Evolutionary conservation across 2,797 vertebrate genomes (phyloP).

Genomic region (Aselliscus stoliczkanus): DNA sequence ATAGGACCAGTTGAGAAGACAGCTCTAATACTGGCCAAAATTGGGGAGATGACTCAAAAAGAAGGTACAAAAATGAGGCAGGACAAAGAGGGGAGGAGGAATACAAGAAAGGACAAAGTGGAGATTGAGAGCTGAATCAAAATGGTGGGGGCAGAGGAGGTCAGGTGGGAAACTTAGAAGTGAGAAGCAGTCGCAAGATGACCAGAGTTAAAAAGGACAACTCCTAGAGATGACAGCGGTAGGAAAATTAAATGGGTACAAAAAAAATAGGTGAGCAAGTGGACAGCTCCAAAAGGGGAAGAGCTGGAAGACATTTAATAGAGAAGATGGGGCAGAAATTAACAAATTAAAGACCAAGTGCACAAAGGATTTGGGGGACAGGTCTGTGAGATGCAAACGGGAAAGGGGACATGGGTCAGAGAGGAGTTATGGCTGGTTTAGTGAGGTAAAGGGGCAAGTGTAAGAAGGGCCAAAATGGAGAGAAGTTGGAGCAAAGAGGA

Average conservation of each 20-base stretch:
- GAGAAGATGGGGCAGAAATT: background rate
- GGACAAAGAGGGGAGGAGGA: background rate
- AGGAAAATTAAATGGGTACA: background rate
- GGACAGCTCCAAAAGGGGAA: conserved; percentile 56
- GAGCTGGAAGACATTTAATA: background rate
- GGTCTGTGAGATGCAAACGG: background rate
- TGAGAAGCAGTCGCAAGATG: background rate
- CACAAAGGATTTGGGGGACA: background rate
- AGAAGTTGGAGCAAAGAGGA: background rate
- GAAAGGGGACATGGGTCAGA: background rate
- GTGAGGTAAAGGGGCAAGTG: background rate
- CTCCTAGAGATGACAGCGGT: background rate
- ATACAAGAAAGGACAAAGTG: background rate
- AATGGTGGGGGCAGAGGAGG: background rate
- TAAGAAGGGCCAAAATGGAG: background rate
- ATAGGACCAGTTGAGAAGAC: background rate
- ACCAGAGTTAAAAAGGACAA: background rate
- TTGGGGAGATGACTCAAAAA: background rate
- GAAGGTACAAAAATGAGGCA: background rate
- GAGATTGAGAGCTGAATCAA: background rate
- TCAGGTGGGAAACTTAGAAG: background rate
- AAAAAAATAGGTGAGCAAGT: background rate
- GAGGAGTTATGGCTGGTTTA: background rate
- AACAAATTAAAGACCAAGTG: background rate
- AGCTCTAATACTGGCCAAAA: background rate